phyloP scores from a whole-genome alignment of 2,888 invertebrate genomes.

The Proisotoma minuta region DNA sequence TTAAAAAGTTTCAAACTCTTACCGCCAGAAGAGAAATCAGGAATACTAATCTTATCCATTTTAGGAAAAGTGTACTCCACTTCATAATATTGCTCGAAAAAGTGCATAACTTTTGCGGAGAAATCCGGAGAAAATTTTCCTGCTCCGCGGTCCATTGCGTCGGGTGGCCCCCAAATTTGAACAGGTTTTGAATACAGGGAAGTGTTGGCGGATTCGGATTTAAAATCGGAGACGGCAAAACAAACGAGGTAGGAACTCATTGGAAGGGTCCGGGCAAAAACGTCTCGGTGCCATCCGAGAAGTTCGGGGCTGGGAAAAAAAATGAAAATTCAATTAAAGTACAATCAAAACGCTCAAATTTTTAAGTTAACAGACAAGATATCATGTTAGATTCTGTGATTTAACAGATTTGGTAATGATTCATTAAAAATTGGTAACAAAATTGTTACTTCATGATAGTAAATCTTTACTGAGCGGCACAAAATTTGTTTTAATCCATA shows the following conservation, averaged over 20 bases:
- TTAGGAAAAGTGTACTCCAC: slow-evolving; percentile 32
- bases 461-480: too few relatives aligned
- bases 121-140: slow-evolving; percentile 31
- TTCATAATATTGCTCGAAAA: slow-evolving; percentile 28
- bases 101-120: slow-evolving; percentile 29
- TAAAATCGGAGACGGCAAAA: slow-evolving; percentile 39
- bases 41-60: slow-evolving; percentile 40
- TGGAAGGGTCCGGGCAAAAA: slow-evolving; percentile 17
- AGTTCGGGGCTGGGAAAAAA: slow-evolving; percentile 12
- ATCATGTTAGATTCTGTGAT: too few relatives aligned
- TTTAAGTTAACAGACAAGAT: too few relatives aligned
- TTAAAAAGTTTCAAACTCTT: background rate
- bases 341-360: too few relatives aligned
- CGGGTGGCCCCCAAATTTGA: slow-evolving; percentile 39
- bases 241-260: slow-evolving; percentile 40
- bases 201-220: slow-evolving; percentile 9
- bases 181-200: slow-evolving; percentile 24
- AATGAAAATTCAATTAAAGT: too few relatives aligned
- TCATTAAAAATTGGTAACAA: background rate
- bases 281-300: slow-evolving; percentile 34
- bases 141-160: slow-evolving; percentile 28
- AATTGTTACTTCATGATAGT: background rate
- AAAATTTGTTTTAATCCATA: too few relatives aligned
- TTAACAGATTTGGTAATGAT: background rate
- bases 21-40: slow-evolving; percentile 26